Evolutionary conservation across 2,113 vertebrate species (phyloP).

Genomic region (Sarotherodon lohbergeri): DNA sequence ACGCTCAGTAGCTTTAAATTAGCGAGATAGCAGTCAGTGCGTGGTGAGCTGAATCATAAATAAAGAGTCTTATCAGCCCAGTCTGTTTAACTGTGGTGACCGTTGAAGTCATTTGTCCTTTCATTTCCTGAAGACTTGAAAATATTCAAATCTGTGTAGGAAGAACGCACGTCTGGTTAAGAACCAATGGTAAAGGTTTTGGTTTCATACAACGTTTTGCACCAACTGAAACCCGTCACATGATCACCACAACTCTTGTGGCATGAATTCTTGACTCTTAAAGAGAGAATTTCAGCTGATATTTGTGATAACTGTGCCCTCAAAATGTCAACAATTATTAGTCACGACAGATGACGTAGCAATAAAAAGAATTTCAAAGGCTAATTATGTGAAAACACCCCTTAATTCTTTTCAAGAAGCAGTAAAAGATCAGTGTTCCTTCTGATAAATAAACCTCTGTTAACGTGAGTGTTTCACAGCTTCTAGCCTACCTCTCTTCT

Average conservation of each 20-base stretch:
- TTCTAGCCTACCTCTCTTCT: neutral
- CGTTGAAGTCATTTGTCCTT: neutral
- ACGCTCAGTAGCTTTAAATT: neutral
- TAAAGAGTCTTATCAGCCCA: neutral
- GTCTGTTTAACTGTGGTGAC: neutral
- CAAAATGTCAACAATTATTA: neutral
- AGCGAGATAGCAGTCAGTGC: neutral
- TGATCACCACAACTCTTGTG: neutral
- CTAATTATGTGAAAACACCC: neutral
- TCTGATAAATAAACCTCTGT: neutral
- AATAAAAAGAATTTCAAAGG: neutral
- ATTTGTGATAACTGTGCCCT: neutral
- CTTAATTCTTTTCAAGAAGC: neutral
- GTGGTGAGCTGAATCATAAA: neutral
- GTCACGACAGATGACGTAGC: neutral
- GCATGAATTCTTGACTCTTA: neutral
- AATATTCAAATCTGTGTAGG: neutral
- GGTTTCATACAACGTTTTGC: neutral
- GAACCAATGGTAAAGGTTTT: neutral
- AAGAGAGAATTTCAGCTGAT: neutral
- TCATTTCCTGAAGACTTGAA: neutral
- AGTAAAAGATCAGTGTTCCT: neutral
- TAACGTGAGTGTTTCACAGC: neutral
- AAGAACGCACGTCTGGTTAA: neutral
- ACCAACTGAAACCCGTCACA: neutral